Evolutionary conservation across 1,140 invertebrate genomes (phyloP), one percentile per base, ranked within the genome.

Genomic region (Hycleus phaleratus): DNA sequence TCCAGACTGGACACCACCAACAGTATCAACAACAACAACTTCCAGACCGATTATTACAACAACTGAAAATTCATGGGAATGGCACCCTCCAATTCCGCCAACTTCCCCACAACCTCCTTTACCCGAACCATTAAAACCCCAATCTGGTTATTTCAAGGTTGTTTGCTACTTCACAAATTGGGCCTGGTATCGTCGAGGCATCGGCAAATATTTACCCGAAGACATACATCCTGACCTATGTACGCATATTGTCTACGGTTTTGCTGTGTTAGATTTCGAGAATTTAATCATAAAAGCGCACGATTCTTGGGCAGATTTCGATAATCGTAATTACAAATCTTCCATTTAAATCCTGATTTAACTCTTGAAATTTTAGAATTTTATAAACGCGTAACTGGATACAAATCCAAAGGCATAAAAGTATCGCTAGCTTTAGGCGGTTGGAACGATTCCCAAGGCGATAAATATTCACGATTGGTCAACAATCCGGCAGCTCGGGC

Each of bases 101-200:
- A 69, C 68, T 11, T 63, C 68, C 18, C 61, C 66, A 56, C 51
- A 61, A 59, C 64, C 66, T 18, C 64, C 62, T 2, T 54, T 68
- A 7, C 45, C 61, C 18, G 68, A 71, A 62, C 63, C 64, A 2
- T 44, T 69, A 3, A 66, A 69, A 61, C 68, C 68, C 1, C 60
- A 68, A 25, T 72, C 71, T 0, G 71, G 69, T 32, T 71, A 80
- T 46, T 86, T 81, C 61, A 84, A 91, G 74, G 77, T 95, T 0
- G 88, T 95, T 0, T 95, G 92, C 65, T 95, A 95, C 70, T 95
- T 93, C 68, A 94, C 91, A 0, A 95, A 95, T 67, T 95, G 93
- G 93, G 90, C 92, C 1, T 94, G 92, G 88, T 93, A 93, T 63
- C 78, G 90, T n/a, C 83, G 82, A 59, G 90, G 89, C 0, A 64